Evolutionary conservation across 2,888 invertebrate genomes (phyloP).

Genomic region (Pammene fasciana): DNA sequence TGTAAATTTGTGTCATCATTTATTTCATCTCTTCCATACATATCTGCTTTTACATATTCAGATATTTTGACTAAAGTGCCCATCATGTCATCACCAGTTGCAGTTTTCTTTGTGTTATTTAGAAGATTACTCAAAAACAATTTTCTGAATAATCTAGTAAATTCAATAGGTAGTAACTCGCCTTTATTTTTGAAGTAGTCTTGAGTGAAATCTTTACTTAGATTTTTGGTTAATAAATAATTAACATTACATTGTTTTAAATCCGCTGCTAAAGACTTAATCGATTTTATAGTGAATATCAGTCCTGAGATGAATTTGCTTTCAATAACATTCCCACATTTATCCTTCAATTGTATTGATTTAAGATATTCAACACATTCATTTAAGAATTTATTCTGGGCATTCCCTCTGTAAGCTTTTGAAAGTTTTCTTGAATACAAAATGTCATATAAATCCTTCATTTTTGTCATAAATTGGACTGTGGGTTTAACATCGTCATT

Average conservation of each 20-base stretch:
- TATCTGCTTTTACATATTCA: conserved; percentile 17
- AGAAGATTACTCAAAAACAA: conserved; percentile 19
- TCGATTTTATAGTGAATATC: conserved; percentile 8
- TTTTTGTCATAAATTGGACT: conserved; percentile 12
- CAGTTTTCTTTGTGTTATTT: conserved; percentile 7
- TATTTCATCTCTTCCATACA: not conserved
- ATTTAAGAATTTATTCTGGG: conserved; percentile 1
- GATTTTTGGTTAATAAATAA: conserved; percentile 19
- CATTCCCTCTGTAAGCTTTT: conserved; percentile 1
- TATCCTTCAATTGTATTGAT: conserved; percentile 6
- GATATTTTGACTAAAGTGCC: conserved; percentile 19
- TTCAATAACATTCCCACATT: not conserved
- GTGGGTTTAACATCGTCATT: not conserved
- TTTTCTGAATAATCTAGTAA: conserved; percentile 18
- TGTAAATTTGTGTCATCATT: not conserved
- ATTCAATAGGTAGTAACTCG: conserved; percentile 1
- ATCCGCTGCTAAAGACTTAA: conserved; percentile 8
- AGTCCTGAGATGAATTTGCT: conserved; percentile 25
- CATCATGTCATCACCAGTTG: conserved; percentile 4
- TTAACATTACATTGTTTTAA: not conserved
- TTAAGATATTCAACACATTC: conserved; percentile 13
- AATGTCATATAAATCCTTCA: conserved; percentile 18
- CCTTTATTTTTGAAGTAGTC: not conserved
- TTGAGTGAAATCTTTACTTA: conserved; percentile 28
- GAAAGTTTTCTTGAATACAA: conserved; percentile 17